Base-by-base conservation (phyloP, 2,797 vertebrate genomes). In the Champsocephalus gunnari region DNA sequence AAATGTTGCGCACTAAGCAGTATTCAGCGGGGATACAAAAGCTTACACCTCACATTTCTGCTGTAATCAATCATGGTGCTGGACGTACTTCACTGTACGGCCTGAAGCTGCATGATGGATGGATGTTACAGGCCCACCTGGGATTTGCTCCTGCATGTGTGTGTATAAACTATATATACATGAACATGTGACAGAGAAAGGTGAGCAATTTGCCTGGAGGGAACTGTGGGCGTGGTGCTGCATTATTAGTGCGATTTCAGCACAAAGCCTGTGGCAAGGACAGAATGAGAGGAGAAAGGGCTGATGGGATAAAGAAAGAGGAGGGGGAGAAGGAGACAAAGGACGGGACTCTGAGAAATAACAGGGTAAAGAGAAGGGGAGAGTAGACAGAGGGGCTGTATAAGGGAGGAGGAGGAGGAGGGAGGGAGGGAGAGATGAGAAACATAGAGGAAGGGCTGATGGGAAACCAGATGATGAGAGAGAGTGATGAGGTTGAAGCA, bases 231-330 rank as follows among this genome's bases (percentile, higher is more conserved):
- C 21, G 79, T 77, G 73, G 75, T 67, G 82, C 71, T 71, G 79
- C 75, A 87, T 90, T 90, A 86, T 85, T 85, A 80, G 66, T 77
- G 82, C 55, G 57, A 86, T 89, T 92, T 87, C 71, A 78, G 81
- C 81, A 71, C 80, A 73, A 78, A 79, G 85, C 90, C 66, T 1
- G 60, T 38, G 76, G 88, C 89, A 90, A 82, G 87, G 82, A 77
- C 79, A 83, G 74, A 72, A 70, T 77, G 81, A 72, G 54, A 76
- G 61, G 63, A 84, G 75, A 69, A 55, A 57, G 41, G 64, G 71
- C 71, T 85, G 87, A 75, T 80, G 83, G 67, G 83, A 86, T 88
- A 54, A 70, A 51, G 62, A 47, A 47, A 60, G 43, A 34, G 34
- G 24, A 24, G n/a, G 41, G 49, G 9, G n/a, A 24, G 65, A 12